Conservation (phyloP, 1,140 invertebrate species). For the Drosophila lini region DNA sequence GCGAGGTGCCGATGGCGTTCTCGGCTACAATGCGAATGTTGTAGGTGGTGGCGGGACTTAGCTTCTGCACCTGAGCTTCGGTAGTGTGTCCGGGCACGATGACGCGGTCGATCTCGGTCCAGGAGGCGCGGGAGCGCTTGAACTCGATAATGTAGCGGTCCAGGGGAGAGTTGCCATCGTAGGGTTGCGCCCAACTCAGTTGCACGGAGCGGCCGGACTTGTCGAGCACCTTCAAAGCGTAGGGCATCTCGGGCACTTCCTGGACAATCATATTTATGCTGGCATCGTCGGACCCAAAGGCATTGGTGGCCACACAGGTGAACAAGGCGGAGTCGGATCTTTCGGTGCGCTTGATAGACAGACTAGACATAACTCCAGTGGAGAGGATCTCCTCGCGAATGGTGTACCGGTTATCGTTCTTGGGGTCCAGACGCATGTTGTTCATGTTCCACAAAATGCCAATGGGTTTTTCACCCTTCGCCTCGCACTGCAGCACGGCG, state of each 20-base stretch:
- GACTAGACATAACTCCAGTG: conserved; percentile 93
- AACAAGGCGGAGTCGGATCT: conserved; percentile 96
- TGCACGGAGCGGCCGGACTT: conserved; percentile 95
- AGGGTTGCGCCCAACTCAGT: conserved; percentile 96
- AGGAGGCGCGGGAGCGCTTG: conserved; percentile 94
- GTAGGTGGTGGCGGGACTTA: conserved; percentile 96
- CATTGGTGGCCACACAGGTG: conserved; percentile 97
- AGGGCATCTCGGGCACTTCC: conserved; percentile 97
- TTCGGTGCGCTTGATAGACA: conserved; percentile 95
- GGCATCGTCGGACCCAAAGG: conserved; percentile 97
- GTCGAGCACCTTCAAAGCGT: conserved; percentile 95
- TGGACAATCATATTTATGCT: conserved; percentile 98
- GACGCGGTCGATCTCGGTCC: conserved; percentile 94
- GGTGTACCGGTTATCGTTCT: conserved; percentile 94
- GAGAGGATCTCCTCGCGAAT: conserved; percentile 95
- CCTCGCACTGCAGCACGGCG: conserved; percentile 96
- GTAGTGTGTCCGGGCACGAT: conserved; percentile 93
- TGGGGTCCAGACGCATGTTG: conserved; percentile 94
- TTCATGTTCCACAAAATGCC: conserved; percentile 98
- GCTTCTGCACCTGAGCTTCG: conserved; percentile 93
- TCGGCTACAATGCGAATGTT: conserved; percentile 96
- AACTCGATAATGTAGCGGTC: conserved; percentile 96
- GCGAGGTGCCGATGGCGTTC: conserved; percentile 96
- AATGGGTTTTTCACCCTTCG: conserved; percentile 98
- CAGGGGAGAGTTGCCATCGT: conserved; percentile 97